phyloP scores from a whole-genome alignment of 1,140 invertebrate genomes.

The Nylanderia fulva region DNA sequence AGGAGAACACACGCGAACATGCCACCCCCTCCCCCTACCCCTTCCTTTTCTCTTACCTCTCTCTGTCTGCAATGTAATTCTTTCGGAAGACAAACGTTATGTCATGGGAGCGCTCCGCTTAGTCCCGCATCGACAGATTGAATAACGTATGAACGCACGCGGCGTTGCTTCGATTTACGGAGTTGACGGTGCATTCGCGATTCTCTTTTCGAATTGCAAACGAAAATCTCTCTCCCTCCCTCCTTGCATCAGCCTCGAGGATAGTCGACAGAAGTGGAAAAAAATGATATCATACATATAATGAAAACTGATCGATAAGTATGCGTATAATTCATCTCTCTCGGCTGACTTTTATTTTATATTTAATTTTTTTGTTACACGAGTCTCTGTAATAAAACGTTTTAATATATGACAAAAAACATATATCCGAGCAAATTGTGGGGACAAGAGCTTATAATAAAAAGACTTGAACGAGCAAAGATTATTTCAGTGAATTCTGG shows the following conservation, averaged over 20 bases:
- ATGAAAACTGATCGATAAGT: background rate
- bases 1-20: background rate
- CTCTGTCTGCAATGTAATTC: slow-evolving; percentile 39
- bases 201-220: slow-evolving; percentile 33
- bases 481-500: slow-evolving; percentile 12
- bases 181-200: slow-evolving; percentile 6
- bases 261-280: background rate
- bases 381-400: background rate
- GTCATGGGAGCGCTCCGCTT: background rate
- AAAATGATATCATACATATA: background rate
- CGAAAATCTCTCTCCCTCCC: background rate
- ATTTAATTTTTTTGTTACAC: background rate
- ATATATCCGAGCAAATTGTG: background rate
- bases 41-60: background rate
- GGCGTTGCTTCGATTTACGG: slow-evolving; percentile 24
- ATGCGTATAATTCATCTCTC: background rate
- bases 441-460: background rate
- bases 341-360: background rate
- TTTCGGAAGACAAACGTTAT: slow-evolving; percentile 7
- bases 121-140: slow-evolving; percentile 22
- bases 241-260: too few species aligned
- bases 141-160: slow-evolving; percentile 33
- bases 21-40: too few species aligned
- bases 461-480: background rate
- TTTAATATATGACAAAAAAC: background rate